Conservation (phyloP, 2,797 vertebrate species). For the Rhinophrynus dorsalis region DNA sequence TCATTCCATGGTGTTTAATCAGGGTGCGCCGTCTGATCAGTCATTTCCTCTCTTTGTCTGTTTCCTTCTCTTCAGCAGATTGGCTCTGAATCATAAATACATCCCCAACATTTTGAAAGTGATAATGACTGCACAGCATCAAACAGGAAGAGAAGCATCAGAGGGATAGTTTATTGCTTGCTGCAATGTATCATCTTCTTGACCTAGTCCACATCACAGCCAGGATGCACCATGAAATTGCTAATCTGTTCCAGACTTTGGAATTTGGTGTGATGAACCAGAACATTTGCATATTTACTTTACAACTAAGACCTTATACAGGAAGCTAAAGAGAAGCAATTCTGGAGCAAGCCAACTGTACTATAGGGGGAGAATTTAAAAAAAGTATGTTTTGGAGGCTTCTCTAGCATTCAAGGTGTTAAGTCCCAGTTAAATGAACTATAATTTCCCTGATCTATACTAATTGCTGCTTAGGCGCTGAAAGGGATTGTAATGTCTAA, state of each 20-base stretch:
- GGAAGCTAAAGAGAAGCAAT: no score
- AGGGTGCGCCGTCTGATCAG: constrained; percentile 47
- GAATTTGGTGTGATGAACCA: no score
- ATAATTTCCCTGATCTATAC: no score
- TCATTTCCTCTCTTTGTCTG: constrained; percentile 53
- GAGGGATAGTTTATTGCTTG: not conserved
- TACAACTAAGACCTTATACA: no score
- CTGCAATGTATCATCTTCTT: not conserved
- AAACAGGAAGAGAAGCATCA: not conserved
- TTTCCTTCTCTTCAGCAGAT: constrained; percentile 52
- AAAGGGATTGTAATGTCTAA: no score
- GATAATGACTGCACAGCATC: not conserved
- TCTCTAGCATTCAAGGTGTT: no score
- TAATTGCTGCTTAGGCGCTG: no score
- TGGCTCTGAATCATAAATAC: constrained; percentile 24
- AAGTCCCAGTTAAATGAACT: no score
- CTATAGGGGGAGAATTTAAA: no score
- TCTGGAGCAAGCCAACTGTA: no score
- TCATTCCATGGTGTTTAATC: constrained; percentile 48
- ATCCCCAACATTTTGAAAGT: constrained; percentile 1
- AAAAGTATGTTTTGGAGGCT: no score
- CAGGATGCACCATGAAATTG: not conserved
- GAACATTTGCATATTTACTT: no score
- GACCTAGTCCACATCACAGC: not conserved
- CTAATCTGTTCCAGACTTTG: not conserved